Evolutionary conservation across 2,797 vertebrate species (phyloP), one percentile per base, ranked within the genome.

Genomic region (Catostomus latipinnis): DNA sequence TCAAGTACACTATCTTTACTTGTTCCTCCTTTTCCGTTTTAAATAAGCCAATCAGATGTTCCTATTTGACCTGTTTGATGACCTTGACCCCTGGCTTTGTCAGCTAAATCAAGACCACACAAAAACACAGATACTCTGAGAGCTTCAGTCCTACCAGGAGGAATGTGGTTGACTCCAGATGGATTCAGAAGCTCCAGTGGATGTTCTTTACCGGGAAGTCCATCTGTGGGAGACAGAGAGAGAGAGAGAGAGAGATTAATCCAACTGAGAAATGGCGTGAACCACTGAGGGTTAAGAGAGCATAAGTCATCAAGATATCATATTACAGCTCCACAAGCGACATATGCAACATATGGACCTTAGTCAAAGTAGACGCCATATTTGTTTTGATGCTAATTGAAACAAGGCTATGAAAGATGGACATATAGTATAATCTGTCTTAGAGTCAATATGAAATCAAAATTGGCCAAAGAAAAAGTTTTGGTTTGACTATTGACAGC

Each of bases 131-230:
- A 48, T 0, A 62, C n/a, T 48, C 6, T 45, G 4, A 45, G 12
- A 65, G 8, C 73, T 4, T 65, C 10, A 50, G 10, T 88, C 96
- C 92, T 93, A 98, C 96, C 95, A 52, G 95, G 89, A 86, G 94
- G 90, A 94, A 96, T 93, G 92, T 96, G 95, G 93, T 95, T 96
- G 90, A 91, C 93, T 81, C 93, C 87, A 86, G 95, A 87, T 82
- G 96, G 94, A 88, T 93, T 96, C 78, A 96, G 88, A 86, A 96
- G 92, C 85, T 97, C 95, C 91, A 97, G 92, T 12, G 95, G 94
- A 89, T 96, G 96, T 87, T 96, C 94, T 90, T 94, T 95, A 91
- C 92, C 93, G 90, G 94, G 93, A 92, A 95, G 91, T 88, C 94
- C 95, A 93, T 96, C 96, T 98, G 94, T 84, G 88, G 87, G 54